phyloP scores from a whole-genome alignment of 2,797 vertebrate genomes.

The Chelonia mydas region DNA sequence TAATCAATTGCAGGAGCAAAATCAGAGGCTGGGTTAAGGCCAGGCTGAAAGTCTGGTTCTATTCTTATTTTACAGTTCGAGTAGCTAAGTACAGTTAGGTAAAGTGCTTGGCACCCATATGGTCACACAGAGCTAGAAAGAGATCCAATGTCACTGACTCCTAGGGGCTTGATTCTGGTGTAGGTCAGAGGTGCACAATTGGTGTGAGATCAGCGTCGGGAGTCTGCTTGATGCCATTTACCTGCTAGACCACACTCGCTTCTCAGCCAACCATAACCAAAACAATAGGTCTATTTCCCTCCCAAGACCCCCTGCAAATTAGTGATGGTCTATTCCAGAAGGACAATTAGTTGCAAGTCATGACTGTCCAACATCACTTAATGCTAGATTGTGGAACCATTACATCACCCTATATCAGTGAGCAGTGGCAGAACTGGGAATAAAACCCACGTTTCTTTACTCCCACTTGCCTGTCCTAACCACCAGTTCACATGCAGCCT shows the following conservation, averaged over 20 bases:
- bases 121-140: not conserved
- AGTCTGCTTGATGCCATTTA: not conserved
- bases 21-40: not conserved
- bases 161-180: not conserved
- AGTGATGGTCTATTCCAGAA: not conserved
- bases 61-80: not conserved
- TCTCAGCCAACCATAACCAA: not conserved
- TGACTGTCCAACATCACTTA: not conserved
- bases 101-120: not conserved
- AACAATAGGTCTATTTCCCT: not conserved
- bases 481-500: not conserved
- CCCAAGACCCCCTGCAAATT: not conserved
- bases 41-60: not conserved
- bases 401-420: not conserved
- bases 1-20: not conserved
- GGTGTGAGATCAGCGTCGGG: not conserved
- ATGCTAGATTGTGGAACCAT: not conserved
- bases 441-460: not conserved
- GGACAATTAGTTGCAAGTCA: not conserved
- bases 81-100: not conserved
- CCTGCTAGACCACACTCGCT: not conserved
- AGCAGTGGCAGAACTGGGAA: not conserved
- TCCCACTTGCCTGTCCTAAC: not conserved
- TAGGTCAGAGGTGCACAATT: not conserved
- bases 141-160: not conserved